Base-by-base conservation (phyloP, 2,888 invertebrate species). In the Girardia tigrina region DNA sequence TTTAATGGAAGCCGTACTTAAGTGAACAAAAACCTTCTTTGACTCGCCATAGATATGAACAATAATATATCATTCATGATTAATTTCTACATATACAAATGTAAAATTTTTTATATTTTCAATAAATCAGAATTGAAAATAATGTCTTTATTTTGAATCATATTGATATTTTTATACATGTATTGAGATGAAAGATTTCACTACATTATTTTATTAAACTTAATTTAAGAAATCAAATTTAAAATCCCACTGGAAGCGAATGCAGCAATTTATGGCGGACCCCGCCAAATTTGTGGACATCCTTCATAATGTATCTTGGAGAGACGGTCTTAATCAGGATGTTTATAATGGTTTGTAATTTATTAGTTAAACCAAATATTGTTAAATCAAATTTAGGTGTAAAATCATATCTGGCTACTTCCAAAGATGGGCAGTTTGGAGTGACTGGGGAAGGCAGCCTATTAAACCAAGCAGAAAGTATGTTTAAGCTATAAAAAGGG, bases 231-330 rank as follows among this genome's bases (percentile, higher is more conserved):
- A 70, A 20, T 77, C 70, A 70, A 71, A 83, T 77, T 83, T 83
- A 78, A 78, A 82, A 26, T 75, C 79, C 12, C 80, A 80, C 70
- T 84, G 84, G 84, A 84, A 84, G 78, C 79, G 80, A 70, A 83
- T 83, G 81, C 81, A 81, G 77, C 79, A 79, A 74, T 80, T 82
- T 2, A 82, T 84, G 83, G 80, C 78, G 29, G 84, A 84, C 78
- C 79, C 82, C 0, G 78, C 79, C 71, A 83, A 83, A 80, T 84
- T 83, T 81, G 83, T 83, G 2, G 84, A 84, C 78, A 82, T 84
- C 81, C 77, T 84, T 73, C 83, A 83, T 78, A 83, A 83, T 78
- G 81, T 84, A 0, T 80, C 83, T 6, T 83, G 83, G 84, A 83
- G 83, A 76, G 84, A 84, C 78, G 84, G 84, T 2, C 79, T 84